Evolutionary conservation across 2,113 vertebrate genomes (phyloP), one percentile per base, ranked within the genome.

Genomic region (Dunckerocampus dactyliophorus): DNA sequence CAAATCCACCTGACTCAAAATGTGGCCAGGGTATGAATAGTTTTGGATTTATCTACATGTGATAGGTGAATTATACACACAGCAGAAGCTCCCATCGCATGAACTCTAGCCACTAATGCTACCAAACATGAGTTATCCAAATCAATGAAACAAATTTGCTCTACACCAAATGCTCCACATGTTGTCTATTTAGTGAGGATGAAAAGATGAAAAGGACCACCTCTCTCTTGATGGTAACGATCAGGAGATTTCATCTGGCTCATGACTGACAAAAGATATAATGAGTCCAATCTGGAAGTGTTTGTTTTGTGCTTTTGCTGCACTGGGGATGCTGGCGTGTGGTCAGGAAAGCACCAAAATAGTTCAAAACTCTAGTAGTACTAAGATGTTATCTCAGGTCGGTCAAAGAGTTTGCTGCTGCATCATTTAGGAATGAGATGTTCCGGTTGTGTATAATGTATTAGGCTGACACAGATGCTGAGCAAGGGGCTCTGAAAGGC

Each of bases 381-480:
- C n/a, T n/a, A 67, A 67, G 54, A 63, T 28, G 15, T n/a, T 11
- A 55, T 63, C 53, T 34, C 47, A 43, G 22, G 12, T 16, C 46
- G 63, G 49, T 50, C 67, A 48, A 12, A 28, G 8, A 55, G 42
- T 59, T 43, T 63, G 69, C 45, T 43, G 64, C 65, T 68, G 61
- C 62, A 59, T 67, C 70, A 59, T 71, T 77, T 65, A 72, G 59
- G 7, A 51, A 42, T 47, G 48, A 61, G n/a, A 11, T 45, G 58
- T 58, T 73, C 55, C 7, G 39, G 31, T 47, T 31, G 59, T 57
- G 54, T 48, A 15, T 61, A 52, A 39, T 39, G 31, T 8, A 34
- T 34, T 34, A 34, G 31, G 31, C 31, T 34, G 31, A 34, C 58
- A 60, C 58, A 63, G 45, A 37, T 10, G 16, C 47, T 19, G 47